A percentile compares a stretch with the other conserved stretches of the same genome.
These are phyloP conservation scores for Penaeus indicus DNA, from an alignment of 1,140 invertebrate genomes.

Conservation along the genomic window DNA sequence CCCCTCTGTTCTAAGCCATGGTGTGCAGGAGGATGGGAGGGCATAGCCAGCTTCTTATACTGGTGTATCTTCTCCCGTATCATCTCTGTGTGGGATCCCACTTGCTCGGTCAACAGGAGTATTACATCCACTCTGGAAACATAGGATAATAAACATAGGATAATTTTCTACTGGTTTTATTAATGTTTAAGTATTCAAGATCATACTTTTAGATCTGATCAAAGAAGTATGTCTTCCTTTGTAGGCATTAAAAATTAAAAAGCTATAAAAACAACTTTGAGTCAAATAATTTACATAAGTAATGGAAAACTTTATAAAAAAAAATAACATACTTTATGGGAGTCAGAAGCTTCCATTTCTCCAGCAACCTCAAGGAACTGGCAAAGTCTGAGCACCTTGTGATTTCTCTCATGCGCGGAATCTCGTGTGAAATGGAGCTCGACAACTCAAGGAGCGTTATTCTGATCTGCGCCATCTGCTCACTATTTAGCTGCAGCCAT, in stretches of 20 bases:
- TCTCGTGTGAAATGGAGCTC: slow-evolving; percentile 15
- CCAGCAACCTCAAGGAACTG: slow-evolving; percentile 29
- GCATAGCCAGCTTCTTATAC: slow-evolving; percentile 38
- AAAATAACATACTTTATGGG: slow-evolving; percentile 42
- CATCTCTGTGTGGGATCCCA: slow-evolving; percentile 43
- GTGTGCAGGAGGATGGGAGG: neutral
- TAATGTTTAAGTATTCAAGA: no score
- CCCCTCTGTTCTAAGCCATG: no score
- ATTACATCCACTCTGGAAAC: slow-evolving; percentile 46
- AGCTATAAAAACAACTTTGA: no score
- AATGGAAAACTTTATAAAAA: neutral
- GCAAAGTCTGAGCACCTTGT: slow-evolving; percentile 32
- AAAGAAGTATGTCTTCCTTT: no score
- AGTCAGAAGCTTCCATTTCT: slow-evolving; percentile 56
- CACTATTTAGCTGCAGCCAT: slow-evolving; percentile 38
- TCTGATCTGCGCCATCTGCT: slow-evolving; percentile 51
- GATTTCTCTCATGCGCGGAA: slow-evolving; percentile 52
- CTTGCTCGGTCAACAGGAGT: slow-evolving; percentile 29
- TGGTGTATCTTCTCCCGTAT: slow-evolving; percentile 33
- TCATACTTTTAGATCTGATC: no score
- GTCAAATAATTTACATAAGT: no score
- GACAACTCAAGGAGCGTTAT: slow-evolving; percentile 44
- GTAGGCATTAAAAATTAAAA: no score
- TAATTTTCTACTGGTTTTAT: no score
- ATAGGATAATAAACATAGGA: neutral